Base-by-base conservation (phyloP, 2,797 vertebrate genomes). In the Gastrophryne carolinensis region DNA sequence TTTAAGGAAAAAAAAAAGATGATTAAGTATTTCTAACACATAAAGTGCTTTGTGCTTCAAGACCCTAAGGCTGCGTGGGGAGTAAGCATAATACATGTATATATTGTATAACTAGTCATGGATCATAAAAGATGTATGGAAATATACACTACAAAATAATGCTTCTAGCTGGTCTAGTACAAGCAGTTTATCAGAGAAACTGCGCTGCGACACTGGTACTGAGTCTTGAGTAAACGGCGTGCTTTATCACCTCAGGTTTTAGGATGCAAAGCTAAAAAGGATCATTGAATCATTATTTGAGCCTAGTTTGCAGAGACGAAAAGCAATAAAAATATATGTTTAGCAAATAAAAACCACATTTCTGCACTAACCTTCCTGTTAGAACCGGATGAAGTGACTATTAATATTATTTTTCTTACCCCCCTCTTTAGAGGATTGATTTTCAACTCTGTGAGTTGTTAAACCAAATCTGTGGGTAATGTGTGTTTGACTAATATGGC, bases 291-390 rank as follows among this genome's bases (percentile, higher is more conserved):
- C 75, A 78, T 78, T 65, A 78, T 72, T 78, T 72, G 68, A 72
- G 34, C 75, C 52, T 72, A 72, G 39, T 78, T 78, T 78, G 68
- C 68, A 60, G 75, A 78, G 72, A 78, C 61, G 68, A 78, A 78
- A 78, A 72, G 75, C 75, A 72, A 72, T 78, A 78, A 78, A 78
- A 78, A 78, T 78, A 72, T 78, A 78, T 78, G 75, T 72, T 78
- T 78, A 78, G 75, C 75, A 78, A 78, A 78, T 78, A 78, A 78
- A 77, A 78, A 72, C 24, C 75, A 78, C 75, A 78, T 78, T 78
- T 78, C 61, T 64, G 65, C 75, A 72, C 75, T 78, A 78, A 78
- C 75, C 75, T 78, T 78, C 68, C 75, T 72, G 68, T 78, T 72
- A 72, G 39, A 66, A 72, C 68, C 68, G 68, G 75, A 78, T 78